Conservation (phyloP, 2,113 vertebrate species). For the Anhinga rufa region DNA sequence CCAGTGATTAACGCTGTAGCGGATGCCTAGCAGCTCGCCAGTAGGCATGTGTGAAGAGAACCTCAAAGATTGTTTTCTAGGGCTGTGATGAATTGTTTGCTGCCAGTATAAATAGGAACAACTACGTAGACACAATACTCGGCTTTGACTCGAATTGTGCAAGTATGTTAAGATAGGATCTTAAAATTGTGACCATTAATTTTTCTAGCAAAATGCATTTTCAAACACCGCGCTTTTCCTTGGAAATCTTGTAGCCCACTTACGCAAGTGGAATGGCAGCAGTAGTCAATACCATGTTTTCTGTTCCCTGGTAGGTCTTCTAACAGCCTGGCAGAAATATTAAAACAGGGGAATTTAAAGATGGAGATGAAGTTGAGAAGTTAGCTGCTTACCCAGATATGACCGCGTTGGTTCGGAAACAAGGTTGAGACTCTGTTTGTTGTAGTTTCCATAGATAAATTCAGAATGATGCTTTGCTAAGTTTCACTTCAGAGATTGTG, state of each 20-base stretch:
- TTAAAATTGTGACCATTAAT: neutral
- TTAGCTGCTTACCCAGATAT: neutral
- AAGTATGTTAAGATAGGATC: neutral
- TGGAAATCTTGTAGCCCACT: neutral
- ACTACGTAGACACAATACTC: neutral
- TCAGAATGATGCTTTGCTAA: neutral
- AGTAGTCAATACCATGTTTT: neutral
- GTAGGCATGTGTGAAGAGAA: neutral
- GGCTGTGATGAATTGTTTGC: neutral
- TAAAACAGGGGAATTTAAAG: neutral
- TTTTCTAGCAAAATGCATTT: neutral
- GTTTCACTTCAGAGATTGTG: neutral
- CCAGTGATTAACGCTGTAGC: neutral
- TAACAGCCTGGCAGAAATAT: neutral
- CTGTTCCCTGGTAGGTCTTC: neutral
- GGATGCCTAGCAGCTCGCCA: neutral
- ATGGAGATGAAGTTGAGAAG: neutral
- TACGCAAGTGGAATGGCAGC: neutral
- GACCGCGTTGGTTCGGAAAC: neutral
- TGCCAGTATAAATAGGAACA: neutral
- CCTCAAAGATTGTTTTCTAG: neutral
- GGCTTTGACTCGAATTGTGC: neutral
- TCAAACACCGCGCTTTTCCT: neutral
- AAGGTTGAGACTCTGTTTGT: neutral
- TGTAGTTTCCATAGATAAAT: neutral